Percentiles rank a stretch among this genome's conserved stretches.
Conservation (phyloP, 2,888 invertebrate genomes). For the Hydraecia micacea region DNA sequence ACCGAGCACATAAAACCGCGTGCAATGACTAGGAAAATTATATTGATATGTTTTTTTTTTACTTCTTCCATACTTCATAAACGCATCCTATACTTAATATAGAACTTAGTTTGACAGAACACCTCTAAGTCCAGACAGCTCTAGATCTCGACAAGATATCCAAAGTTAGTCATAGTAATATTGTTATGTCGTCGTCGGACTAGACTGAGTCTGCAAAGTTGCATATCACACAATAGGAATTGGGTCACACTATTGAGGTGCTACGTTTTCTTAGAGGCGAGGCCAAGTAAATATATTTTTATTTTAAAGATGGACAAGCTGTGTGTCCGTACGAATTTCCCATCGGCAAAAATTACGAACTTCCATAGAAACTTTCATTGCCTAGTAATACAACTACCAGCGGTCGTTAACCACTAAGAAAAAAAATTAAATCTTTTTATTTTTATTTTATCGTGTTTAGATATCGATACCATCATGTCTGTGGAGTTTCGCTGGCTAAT, state of each 20-base stretch:
- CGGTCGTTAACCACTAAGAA: background rate
- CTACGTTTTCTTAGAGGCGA: constrained; percentile 21
- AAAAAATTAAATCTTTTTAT: too few relatives aligned
- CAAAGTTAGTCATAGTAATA: constrained; percentile 36
- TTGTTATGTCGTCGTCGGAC: constrained; percentile 21
- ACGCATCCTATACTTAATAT: background rate
- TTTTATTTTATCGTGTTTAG: background rate
- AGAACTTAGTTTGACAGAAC: constrained; percentile 4
- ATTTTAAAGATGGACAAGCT: background rate
- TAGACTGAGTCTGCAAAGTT: constrained; percentile 53
- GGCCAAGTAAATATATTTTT: background rate
- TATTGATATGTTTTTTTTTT: background rate
- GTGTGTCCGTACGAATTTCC: too few relatives aligned
- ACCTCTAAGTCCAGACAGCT: constrained; percentile 13
- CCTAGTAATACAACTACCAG: background rate
- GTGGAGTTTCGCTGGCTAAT: background rate
- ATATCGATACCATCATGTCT: background rate
- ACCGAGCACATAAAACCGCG: background rate
- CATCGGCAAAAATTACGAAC: background rate
- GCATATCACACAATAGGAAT: constrained; percentile 43
- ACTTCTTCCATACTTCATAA: background rate
- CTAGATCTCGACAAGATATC: constrained; percentile 18
- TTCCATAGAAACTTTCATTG: background rate
- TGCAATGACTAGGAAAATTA: background rate
- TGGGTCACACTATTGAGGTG: constrained; percentile 50